phyloP scores from a whole-genome alignment of 2,888 invertebrate species.

The Isotomurus palustris region DNA sequence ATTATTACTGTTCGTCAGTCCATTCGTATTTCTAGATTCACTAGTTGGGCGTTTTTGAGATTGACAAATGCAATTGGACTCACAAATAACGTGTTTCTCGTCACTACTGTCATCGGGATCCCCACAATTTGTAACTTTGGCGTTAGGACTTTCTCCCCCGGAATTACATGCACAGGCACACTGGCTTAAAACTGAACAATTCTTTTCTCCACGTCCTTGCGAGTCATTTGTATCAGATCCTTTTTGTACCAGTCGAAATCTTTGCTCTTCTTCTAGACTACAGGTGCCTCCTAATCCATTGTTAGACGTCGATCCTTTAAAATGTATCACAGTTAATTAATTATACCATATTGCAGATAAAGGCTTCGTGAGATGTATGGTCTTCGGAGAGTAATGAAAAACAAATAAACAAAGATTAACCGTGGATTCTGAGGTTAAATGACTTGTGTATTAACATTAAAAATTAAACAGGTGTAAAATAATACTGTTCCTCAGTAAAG shows the following conservation, averaged over 20 bases:
- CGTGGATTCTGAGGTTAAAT: too few relatives aligned
- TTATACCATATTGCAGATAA: too few relatives aligned
- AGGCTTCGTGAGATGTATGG: too few relatives aligned
- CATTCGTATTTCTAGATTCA: not conserved
- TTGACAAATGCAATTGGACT: constrained; percentile 27
- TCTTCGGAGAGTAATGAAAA: too few relatives aligned
- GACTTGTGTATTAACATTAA: too few relatives aligned
- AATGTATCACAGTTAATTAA: not conserved
- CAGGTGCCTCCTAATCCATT: not conserved
- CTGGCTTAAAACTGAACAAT: constrained; percentile 23
- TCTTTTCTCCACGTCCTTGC: constrained; percentile 16
- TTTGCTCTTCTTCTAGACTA: constrained; percentile 17
- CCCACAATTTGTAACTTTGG: not conserved
- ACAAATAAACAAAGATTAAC: too few relatives aligned
- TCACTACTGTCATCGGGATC: constrained; percentile 27
- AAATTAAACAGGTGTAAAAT: too few relatives aligned
- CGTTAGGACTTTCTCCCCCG: constrained; percentile 19
- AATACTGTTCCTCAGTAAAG: too few relatives aligned
- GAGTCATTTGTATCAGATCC: constrained; percentile 6
- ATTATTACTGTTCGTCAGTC: constrained; percentile 15
- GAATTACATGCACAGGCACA: constrained; percentile 36
- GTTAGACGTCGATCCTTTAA: not conserved
- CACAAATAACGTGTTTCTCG: constrained; percentile 23
- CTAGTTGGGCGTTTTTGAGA: not conserved
- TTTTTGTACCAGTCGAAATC: not conserved